Percentiles rank a stretch among this genome's conserved stretches.
phyloP scores from a whole-genome alignment of 2,797 vertebrate species.

The Anguilla obscura region DNA sequence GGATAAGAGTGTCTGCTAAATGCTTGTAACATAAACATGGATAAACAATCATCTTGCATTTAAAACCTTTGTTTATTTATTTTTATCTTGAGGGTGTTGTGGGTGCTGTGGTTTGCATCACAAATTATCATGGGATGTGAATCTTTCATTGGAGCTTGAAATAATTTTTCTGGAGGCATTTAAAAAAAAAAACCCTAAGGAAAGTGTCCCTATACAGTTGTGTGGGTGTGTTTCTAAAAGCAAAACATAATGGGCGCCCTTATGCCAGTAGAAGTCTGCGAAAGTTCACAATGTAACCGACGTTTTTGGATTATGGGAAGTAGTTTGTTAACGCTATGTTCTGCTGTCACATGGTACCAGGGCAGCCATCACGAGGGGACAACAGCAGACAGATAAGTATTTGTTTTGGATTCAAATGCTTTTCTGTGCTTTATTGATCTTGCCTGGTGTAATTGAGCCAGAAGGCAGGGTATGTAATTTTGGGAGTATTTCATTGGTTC shows the following conservation, averaged over 20 bases:
- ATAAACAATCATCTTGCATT: too few species aligned
- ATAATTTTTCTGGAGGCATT: background rate
- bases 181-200: background rate
- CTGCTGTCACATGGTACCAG: background rate
- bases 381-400: too few species aligned
- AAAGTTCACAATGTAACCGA: background rate
- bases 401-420: too few species aligned
- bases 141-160: background rate
- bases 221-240: background rate
- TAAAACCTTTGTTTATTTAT: background rate
- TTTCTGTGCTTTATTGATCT: too few species aligned
- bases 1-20: too few species aligned
- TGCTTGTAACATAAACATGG: too few species aligned
- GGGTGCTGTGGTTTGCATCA: background rate
- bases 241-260: background rate
- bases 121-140: background rate
- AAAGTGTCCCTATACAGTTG: background rate
- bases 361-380: too few species aligned
- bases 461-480: too few species aligned
- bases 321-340: background rate
- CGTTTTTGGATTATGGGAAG: background rate
- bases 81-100: background rate
- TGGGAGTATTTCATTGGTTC: too few species aligned
- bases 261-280: background rate
- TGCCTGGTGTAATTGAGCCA: too few species aligned